Evolutionary conservation across 2,888 invertebrate species (phyloP).

Genomic region (Hemithea aestivaria): DNA sequence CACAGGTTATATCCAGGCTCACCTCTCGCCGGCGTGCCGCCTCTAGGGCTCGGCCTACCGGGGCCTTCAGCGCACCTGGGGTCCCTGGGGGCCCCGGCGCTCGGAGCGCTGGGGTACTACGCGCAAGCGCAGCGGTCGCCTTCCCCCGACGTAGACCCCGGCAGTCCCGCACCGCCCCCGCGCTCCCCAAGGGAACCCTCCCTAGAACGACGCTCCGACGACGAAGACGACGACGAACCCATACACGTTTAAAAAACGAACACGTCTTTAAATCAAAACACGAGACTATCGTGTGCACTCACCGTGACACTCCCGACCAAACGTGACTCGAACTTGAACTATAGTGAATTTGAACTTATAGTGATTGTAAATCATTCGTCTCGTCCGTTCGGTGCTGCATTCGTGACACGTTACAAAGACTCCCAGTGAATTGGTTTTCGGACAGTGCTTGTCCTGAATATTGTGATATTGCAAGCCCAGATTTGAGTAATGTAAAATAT

Average conservation of each 20-base stretch:
- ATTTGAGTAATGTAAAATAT: conserved; percentile 59
- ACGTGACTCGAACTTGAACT: background rate
- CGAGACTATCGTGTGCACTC: background rate
- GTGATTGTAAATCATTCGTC: background rate
- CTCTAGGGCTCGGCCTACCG: conserved; percentile 80
- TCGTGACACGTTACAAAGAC: conserved; percentile 14
- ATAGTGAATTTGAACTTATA: conserved; percentile 3
- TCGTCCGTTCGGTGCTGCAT: conserved; percentile 2
- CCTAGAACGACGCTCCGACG: conserved; percentile 63
- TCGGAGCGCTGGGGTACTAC: conserved; percentile 75
- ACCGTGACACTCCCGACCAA: too few relatives aligned
- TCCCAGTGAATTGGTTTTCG: conserved; percentile 32
- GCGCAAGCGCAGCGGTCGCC: conserved; percentile 71
- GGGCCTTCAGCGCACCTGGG: conserved; percentile 84
- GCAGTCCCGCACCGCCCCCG: conserved; percentile 76
- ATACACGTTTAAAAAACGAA: conserved; percentile 83
- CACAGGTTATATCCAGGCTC: conserved; percentile 80
- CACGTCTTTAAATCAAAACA: conserved; percentile 22
- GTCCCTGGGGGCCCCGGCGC: conserved; percentile 83
- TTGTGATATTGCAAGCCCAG: conserved; percentile 75
- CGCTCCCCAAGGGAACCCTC: conserved; percentile 64
- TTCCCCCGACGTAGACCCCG: conserved; percentile 79
- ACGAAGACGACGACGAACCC: conserved; percentile 81
- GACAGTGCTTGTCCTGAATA: conserved; percentile 56
- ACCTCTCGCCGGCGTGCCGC: conserved; percentile 77